Conservation (phyloP, 37 sponge, comb jelly and placozoan species). For the Haliclona indistincta region DNA sequence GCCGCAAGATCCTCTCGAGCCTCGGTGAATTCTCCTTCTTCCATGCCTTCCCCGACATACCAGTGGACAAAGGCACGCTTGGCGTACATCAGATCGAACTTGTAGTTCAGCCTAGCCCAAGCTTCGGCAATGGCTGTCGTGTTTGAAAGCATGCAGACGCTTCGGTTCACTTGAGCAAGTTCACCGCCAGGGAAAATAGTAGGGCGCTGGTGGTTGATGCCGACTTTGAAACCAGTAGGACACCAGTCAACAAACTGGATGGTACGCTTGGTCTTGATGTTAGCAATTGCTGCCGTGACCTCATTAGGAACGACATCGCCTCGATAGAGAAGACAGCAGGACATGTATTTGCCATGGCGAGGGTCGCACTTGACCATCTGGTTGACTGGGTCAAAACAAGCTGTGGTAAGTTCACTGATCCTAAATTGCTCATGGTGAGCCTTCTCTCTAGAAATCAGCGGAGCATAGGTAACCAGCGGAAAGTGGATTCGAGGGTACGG, state of each 20-base stretch:
- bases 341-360: constrained; percentile 97
- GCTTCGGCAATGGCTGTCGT: constrained; percentile 95
- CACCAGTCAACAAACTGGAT: constrained; percentile 98
- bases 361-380: constrained; percentile 98
- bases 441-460: constrained; percentile 84
- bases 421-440: constrained; percentile 88
- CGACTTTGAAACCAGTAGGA: constrained; percentile 95
- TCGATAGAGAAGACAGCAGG: constrained; percentile 92
- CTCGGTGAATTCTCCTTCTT: constrained; percentile 97
- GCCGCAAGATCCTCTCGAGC: constrained; percentile 97
- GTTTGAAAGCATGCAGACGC: constrained; percentile 94
- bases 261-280: constrained; percentile 89
- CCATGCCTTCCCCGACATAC: constrained; percentile 99
- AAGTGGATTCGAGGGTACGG: constrained; percentile 95
- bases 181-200: constrained; percentile 89
- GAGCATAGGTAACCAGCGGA: constrained; percentile 92
- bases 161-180: constrained; percentile 84
- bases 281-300: constrained; percentile 87
- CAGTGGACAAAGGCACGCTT: constrained; percentile 97
- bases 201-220: constrained; percentile 92
- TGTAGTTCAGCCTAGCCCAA: constrained; percentile 91
- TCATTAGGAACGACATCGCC: constrained; percentile 96
- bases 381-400: constrained; percentile 92
- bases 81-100: constrained; percentile 97
- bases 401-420: constrained; percentile 74